Conservation (phyloP, 1,140 invertebrate species). For the Aricia agestis region DNA sequence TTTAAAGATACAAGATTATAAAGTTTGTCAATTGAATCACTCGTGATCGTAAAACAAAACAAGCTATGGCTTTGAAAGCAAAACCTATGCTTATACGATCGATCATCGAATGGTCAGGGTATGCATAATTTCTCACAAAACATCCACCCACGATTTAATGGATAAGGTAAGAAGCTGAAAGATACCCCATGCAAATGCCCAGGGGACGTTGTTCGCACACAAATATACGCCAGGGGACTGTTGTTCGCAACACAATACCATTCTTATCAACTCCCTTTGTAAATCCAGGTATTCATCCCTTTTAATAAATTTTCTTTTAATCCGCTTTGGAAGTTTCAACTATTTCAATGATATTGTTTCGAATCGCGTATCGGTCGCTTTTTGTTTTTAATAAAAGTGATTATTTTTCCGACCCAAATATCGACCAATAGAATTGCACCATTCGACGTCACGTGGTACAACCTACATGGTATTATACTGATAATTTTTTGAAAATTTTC, state of each 20-base stretch:
- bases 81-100: background rate
- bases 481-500: too few relatives aligned
- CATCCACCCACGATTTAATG: background rate
- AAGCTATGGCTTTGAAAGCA: too few relatives aligned
- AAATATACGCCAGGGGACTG: background rate
- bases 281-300: slow-evolving; percentile 6
- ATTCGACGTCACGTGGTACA: too few relatives aligned
- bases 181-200: background rate
- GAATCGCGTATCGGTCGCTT: background rate
- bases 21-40: too few relatives aligned
- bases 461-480: too few relatives aligned
- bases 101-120: background rate
- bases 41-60: too few relatives aligned
- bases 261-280: slow-evolving; percentile 8
- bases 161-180: slow-evolving; percentile 7
- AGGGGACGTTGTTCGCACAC: background rate
- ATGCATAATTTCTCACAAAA: background rate
- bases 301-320: background rate
- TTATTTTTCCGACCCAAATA: too few relatives aligned
- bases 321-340: background rate
- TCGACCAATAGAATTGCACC: too few relatives aligned
- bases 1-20: too few relatives aligned
- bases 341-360: background rate
- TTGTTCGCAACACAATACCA: slow-evolving; percentile 9
- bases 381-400: background rate